These are phyloP conservation scores for Lytechinus pictus DNA, from an alignment of 35 echinoderm and acorn worm species.

Conservation along the genomic window DNA sequence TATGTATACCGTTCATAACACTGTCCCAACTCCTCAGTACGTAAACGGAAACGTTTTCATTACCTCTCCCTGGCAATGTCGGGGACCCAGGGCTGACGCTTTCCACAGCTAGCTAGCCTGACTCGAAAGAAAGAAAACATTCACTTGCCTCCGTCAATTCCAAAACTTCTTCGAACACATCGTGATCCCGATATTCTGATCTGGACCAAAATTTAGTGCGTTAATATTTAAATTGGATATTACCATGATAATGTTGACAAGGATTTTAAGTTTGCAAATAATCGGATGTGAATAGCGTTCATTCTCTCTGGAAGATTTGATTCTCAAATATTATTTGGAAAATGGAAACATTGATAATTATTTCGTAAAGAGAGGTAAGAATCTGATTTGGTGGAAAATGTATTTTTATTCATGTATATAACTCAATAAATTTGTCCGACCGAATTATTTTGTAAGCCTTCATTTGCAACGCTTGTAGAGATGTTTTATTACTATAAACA, in stretches of 20 bases:
- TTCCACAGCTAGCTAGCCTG: neutral
- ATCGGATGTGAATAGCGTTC: neutral
- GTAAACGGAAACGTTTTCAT: conserved; percentile 11
- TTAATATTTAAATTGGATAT: neutral
- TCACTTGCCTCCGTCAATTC: neutral
- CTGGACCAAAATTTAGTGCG: neutral
- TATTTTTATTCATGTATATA: too few species aligned
- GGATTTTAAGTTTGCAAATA: neutral
- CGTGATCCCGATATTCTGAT: neutral
- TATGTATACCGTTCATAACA: neutral
- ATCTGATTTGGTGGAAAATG: neutral
- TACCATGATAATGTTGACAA: neutral
- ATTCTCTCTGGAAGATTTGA: neutral
- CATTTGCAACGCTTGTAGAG: too few species aligned
- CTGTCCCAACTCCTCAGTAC: neutral
- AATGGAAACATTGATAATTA: neutral
- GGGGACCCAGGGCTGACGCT: neutral
- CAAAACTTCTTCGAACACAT: neutral
- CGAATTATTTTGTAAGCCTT: too few species aligned
- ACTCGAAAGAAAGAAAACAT: neutral
- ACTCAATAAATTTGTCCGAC: too few species aligned
- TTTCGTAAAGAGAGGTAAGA: neutral
- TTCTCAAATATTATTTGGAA: neutral
- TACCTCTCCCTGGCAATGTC: neutral
- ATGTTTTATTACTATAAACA: too few species aligned